Conservation (phyloP, 2,888 invertebrate species). For the Euzophera pinguis region DNA sequence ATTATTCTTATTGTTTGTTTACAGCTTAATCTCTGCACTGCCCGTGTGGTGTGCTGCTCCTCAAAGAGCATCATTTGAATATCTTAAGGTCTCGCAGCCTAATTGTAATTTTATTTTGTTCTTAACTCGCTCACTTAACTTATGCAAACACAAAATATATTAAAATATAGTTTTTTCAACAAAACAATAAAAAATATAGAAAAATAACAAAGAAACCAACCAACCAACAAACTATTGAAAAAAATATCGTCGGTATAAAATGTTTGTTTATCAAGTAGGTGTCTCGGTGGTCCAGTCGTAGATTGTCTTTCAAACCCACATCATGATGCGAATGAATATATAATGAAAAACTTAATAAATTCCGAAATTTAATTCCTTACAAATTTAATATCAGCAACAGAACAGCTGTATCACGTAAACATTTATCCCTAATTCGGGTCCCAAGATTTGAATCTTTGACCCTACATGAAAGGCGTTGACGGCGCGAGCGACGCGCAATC, state of each 20-base stretch:
- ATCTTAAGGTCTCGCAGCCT: not conserved
- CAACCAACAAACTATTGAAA: too few species aligned
- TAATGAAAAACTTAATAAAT: too few species aligned
- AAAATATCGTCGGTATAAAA: too few species aligned
- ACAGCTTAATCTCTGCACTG: not conserved
- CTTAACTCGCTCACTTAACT: not conserved
- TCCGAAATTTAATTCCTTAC: too few species aligned
- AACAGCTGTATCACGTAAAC: not conserved
- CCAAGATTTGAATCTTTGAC: not conserved
- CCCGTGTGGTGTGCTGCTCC: not conserved
- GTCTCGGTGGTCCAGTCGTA: too few species aligned
- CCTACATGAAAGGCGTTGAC: not conserved
- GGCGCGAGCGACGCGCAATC: not conserved
- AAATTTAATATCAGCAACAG: not conserved
- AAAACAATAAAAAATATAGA: too few species aligned
- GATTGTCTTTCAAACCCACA: too few species aligned
- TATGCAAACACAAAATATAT: not conserved
- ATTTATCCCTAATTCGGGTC: not conserved
- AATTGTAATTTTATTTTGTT: conserved; percentile 3
- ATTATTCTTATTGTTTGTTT: too few species aligned
- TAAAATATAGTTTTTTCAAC: not conserved
- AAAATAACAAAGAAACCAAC: too few species aligned
- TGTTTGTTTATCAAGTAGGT: too few species aligned
- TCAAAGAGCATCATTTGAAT: conserved; percentile 1
- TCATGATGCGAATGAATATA: too few species aligned